Conservation (phyloP, 2,797 vertebrate species). For the Oophaga sylvatica region DNA sequence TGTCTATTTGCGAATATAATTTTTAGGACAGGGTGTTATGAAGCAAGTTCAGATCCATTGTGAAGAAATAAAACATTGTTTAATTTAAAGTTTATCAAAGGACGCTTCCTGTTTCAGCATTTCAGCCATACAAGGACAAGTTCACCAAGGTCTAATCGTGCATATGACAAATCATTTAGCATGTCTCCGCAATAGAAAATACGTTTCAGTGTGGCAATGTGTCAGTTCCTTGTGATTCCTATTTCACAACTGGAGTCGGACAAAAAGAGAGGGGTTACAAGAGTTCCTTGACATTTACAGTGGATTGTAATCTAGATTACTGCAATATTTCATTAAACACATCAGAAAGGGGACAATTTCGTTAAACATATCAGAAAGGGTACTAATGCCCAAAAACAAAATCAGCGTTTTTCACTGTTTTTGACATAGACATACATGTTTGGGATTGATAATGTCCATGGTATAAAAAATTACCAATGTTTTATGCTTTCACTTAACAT, state of each 20-base stretch:
- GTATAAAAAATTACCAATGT: background rate
- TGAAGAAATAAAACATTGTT: background rate
- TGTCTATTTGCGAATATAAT: too few species aligned
- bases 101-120: background rate
- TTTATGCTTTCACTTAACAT: too few species aligned
- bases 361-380: too few species aligned
- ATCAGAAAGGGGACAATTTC: background rate
- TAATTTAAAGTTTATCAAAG: background rate
- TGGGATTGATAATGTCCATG: background rate
- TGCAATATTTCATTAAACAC: background rate
- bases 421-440: background rate
- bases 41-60: background rate
- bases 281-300: slow-evolving; percentile 20
- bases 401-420: background rate
- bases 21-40: background rate
- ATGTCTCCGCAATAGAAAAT: background rate
- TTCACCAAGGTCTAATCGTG: background rate
- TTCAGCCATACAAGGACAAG: background rate
- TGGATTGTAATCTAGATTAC: background rate
- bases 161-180: background rate
- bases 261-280: slow-evolving; percentile 20
- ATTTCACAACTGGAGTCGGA: slow-evolving; percentile 4
- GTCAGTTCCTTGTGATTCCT: slow-evolving; percentile 30
- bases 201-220: background rate
- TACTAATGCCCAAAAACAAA: background rate